A percentile compares a stretch with the other conserved stretches of the same genome.
Evolutionary conservation across 1,140 invertebrate species (phyloP).

Genomic region (Neuroterus valhalla): DNA sequence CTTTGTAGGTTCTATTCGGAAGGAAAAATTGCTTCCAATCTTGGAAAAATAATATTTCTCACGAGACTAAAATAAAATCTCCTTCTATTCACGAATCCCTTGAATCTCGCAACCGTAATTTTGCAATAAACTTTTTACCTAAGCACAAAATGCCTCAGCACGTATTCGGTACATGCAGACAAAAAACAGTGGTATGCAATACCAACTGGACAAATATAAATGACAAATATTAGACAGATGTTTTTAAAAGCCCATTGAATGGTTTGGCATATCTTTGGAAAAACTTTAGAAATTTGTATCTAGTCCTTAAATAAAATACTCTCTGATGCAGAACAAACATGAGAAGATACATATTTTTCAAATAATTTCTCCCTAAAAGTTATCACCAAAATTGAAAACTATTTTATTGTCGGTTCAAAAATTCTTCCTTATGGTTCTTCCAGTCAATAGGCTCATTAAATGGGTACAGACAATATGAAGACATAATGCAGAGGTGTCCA

Average conservation of each 20-base stretch:
- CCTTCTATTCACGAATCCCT: background rate
- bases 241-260: constrained; percentile 18
- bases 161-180: constrained; percentile 4
- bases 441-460: background rate
- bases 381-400: background rate
- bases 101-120: constrained; percentile 21
- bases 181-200: constrained; percentile 6
- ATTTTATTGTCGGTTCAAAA: constrained; percentile 17
- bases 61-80: background rate
- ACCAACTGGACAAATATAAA: constrained; percentile 25
- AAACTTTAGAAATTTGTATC: background rate
- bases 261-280: background rate
- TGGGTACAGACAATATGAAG: background rate
- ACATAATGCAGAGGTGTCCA: too few species aligned
- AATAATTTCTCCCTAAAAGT: background rate
- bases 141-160: constrained; percentile 6
- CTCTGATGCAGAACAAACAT: too few species aligned
- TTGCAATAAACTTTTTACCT: constrained; percentile 16
- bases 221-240: background rate
- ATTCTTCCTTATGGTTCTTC: background rate
- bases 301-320: too few species aligned
- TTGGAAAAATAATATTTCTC: background rate
- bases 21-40: background rate
- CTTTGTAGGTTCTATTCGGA: background rate
- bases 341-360: too few species aligned